These are phyloP conservation scores for Parnassius apollo DNA, from an alignment of 2,888 invertebrate genomes.

Conservation along the genomic window DNA sequence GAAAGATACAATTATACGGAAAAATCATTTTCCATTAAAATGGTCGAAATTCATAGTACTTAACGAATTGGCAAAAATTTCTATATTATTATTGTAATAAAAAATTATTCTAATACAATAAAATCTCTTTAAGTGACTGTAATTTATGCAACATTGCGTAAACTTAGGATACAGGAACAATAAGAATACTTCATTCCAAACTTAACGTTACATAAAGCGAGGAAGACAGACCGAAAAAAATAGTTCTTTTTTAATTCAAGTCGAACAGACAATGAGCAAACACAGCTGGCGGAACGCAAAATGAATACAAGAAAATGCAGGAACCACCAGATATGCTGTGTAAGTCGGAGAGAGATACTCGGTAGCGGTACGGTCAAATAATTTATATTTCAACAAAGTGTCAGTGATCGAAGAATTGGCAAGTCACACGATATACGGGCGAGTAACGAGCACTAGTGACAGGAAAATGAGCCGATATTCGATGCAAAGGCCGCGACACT, in stretches of 20 bases:
- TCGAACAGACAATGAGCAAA: constrained; percentile 77
- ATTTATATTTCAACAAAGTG: constrained; percentile 72
- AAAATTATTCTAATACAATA: constrained; percentile 37
- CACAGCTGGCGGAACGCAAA: constrained; percentile 78
- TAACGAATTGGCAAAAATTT: too few species aligned
- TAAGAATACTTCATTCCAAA: constrained; percentile 76
- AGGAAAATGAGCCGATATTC: constrained; percentile 48
- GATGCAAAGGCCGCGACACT: constrained; percentile 44
- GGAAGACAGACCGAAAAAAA: constrained; percentile 66
- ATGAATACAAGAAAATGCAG: constrained; percentile 57
- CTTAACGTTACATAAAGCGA: constrained; percentile 78
- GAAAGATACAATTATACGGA: too few species aligned
- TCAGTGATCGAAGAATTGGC: constrained; percentile 67
- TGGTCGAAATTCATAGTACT: too few species aligned
- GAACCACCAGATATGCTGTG: constrained; percentile 54
- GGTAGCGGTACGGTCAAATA: constrained; percentile 59
- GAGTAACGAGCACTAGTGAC: constrained; percentile 42
- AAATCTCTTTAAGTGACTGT: constrained; percentile 47
- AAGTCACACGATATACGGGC: constrained; percentile 56
- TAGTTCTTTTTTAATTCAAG: constrained; percentile 72
- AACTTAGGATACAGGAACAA: constrained; percentile 60
- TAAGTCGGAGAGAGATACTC: constrained; percentile 53
- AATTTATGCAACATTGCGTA: constrained; percentile 74
- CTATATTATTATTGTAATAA: background rate
- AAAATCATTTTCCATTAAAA: too few species aligned